Conservation (phyloP, 1,140 invertebrate genomes). For the Pseudoatta argentina region DNA sequence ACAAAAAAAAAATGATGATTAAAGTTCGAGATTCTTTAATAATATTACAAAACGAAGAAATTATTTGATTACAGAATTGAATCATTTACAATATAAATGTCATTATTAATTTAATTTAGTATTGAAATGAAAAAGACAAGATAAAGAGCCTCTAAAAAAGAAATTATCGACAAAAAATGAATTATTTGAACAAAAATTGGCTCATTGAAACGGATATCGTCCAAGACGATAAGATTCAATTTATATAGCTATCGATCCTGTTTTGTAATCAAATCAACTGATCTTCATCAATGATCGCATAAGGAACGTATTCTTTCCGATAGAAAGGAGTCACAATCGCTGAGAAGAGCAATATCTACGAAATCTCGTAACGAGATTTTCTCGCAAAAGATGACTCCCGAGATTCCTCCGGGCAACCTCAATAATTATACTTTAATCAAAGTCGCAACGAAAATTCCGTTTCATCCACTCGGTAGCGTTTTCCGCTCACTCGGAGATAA, state of each 20-base stretch:
- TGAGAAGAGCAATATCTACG: constrained; percentile 35
- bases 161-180: constrained; percentile 11
- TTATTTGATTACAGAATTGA: background rate
- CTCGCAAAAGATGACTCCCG: constrained; percentile 9
- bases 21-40: background rate
- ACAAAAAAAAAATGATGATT: background rate
- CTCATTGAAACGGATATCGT: background rate
- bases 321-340: background rate
- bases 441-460: constrained; percentile 65
- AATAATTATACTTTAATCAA: constrained; percentile 72
- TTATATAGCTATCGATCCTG: background rate
- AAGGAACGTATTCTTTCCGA: background rate
- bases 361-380: constrained; percentile 63
- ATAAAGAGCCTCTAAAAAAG: background rate
- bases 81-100: constrained; percentile 25
- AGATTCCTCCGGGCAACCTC: constrained; percentile 51
- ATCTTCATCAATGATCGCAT: background rate
- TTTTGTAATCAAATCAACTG: background rate
- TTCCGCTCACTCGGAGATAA: constrained; percentile 32
- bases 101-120: constrained; percentile 13
- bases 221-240: background rate
- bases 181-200: background rate
- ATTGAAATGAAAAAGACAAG: background rate
- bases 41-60: background rate
- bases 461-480: constrained; percentile 29